A percentile compares a stretch with the other conserved stretches of the same genome.
Conservation (phyloP, 2,797 vertebrate species). For the Coregonus suidteri region DNA sequence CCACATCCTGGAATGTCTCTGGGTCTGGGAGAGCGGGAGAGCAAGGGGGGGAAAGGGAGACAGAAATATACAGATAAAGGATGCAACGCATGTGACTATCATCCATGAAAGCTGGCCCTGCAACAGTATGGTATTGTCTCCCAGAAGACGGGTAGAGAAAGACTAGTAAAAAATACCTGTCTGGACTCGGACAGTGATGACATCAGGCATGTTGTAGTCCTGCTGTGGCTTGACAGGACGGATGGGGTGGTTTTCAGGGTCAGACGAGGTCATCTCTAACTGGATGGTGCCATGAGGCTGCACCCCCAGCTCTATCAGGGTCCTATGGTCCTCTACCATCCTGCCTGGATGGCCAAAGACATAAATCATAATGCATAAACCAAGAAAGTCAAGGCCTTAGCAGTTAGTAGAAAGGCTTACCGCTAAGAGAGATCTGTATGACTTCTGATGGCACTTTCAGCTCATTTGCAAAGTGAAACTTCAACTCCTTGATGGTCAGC, state of each 20-base stretch:
- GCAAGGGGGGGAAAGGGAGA: neutral
- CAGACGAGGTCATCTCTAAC: conserved; percentile 76
- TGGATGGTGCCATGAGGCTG: conserved; percentile 73
- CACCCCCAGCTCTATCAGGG: conserved; percentile 72
- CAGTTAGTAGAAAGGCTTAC: conserved; percentile 49
- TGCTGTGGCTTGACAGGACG: conserved; percentile 66
- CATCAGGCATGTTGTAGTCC: conserved; percentile 77
- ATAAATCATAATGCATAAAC: neutral
- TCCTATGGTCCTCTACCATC: conserved; percentile 68
- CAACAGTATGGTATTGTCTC: no score
- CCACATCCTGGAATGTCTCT: conserved; percentile 72
- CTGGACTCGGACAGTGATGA: conserved; percentile 82
- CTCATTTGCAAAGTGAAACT: conserved; percentile 75
- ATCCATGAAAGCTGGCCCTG: no score
- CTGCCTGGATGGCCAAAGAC: conserved; percentile 63
- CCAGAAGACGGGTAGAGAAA: neutral
- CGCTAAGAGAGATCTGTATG: conserved; percentile 75
- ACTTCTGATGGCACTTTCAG: conserved; percentile 75
- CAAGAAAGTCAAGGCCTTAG: no score
- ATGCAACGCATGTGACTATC: neutral
- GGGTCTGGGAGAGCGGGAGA: conserved; percentile 50
- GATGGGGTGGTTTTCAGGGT: conserved; percentile 71
- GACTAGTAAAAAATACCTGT: conserved; percentile 66
- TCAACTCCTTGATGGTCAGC: conserved; percentile 72
- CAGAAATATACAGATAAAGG: conserved; percentile 1